These are phyloP conservation scores for Patella vulgata DNA, from an alignment of 1,140 invertebrate genomes.

Conservation along the genomic window DNA sequence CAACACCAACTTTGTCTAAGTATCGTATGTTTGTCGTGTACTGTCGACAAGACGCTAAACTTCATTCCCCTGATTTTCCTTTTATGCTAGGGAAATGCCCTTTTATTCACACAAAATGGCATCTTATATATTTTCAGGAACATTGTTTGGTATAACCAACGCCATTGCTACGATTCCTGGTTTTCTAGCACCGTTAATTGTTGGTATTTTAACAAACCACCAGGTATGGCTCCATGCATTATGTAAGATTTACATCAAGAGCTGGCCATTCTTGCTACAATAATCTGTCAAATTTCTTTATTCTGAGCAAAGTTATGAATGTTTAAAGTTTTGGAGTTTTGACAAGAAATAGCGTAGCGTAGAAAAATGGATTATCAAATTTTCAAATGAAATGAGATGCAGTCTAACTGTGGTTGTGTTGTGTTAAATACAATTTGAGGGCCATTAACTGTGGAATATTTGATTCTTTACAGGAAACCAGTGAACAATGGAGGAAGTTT, in stretches of 20 bases:
- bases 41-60: background rate
- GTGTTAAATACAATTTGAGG: background rate
- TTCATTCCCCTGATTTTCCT: too few relatives aligned
- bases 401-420: background rate
- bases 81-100: background rate
- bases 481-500: conserved; percentile 80
- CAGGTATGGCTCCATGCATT: too few relatives aligned
- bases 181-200: conserved; percentile 83
- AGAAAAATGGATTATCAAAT: too few relatives aligned
- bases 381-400: background rate
- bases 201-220: conserved; percentile 77
- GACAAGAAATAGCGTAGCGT: too few relatives aligned
- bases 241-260: too few relatives aligned
- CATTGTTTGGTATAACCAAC: conserved; percentile 85
- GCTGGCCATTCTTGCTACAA: too few relatives aligned
- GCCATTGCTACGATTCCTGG: conserved; percentile 87
- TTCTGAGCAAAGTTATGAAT: too few relatives aligned
- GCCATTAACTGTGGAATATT: background rate
- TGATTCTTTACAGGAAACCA: conserved; percentile 75
- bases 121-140: conserved; percentile 3
- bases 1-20: conserved; percentile 74
- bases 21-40: background rate
- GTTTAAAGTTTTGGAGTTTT: too few relatives aligned
- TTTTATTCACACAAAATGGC: too few relatives aligned
- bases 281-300: too few relatives aligned